Percentiles rank a stretch among this genome's conserved stretches.
phyloP scores from a whole-genome alignment of 2,888 invertebrate species.

The Nymphalis polychloros region DNA sequence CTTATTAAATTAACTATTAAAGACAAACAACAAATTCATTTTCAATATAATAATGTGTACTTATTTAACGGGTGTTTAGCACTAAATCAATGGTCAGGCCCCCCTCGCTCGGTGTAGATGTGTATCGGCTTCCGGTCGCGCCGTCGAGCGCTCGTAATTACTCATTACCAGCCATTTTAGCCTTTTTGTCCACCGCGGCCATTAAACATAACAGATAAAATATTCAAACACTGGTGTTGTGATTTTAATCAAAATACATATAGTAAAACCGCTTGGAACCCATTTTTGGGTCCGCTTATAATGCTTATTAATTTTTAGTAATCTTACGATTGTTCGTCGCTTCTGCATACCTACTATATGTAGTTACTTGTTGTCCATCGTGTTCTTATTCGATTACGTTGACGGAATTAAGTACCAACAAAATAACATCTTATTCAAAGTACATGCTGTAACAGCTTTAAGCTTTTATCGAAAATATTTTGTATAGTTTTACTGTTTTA shows the following conservation, averaged over 20 bases:
- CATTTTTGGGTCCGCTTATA: too few species aligned
- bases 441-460: too few species aligned
- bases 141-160: conserved; percentile 62
- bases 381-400: too few species aligned
- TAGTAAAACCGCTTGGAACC: neutral
- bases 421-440: too few species aligned
- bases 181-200: conserved; percentile 50
- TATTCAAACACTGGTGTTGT: conserved; percentile 24
- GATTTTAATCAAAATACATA: conserved; percentile 23
- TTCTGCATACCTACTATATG: too few species aligned
- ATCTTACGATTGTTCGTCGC: too few species aligned
- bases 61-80: conserved; percentile 63
- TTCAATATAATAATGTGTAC: conserved; percentile 17
- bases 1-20: neutral
- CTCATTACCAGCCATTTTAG: conserved; percentile 69
- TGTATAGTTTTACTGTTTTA: too few species aligned
- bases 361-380: too few species aligned
- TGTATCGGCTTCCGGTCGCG: conserved; percentile 68
- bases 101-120: conserved; percentile 57
- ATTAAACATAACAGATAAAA: conserved; percentile 19
- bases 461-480: too few species aligned
- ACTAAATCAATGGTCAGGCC: conserved; percentile 67
- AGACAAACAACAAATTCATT: conserved; percentile 4
- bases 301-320: too few species aligned
- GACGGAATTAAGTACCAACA: too few species aligned